Base-by-base conservation (phyloP, 2,797 vertebrate species). In the Xerus rutilus region DNA sequence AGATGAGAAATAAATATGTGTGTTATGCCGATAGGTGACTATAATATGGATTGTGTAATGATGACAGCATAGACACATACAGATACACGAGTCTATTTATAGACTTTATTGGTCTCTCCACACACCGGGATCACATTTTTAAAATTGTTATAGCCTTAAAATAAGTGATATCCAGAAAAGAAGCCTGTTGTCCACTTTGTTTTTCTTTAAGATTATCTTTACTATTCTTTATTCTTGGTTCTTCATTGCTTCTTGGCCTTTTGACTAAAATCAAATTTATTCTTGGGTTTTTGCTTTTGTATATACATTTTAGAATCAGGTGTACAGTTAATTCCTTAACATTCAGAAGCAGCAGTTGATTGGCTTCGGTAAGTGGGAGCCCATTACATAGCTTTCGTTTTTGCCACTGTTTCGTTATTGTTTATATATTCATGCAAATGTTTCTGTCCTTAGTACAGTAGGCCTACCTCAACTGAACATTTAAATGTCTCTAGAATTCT, bases 401-500 rank as follows among this genome's bases (percentile, higher is more conserved):
- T 47, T 93, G 47, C 74, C 88, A n/a, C 67, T 25, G 1, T 45
- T 28, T n/a, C n/a, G 72, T n/a, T 13, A 23, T 15, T 76, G n/a
- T 82, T 79, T 54, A 1, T 59, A 35, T 2, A 35, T 30, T 86
- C 35, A 3, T 62, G 76, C 62, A 64, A 10, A 21, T 73, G 84
- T 77, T 73, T 23, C 59, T 88, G 28, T 35, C 64, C 35, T 89
- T 72, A 81, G 21, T 21, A 25, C n/a, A 59, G 82, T 59, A 62
- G 35, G 52, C 47, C 28, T 67, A 9, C 65, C 52, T 79, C 87
- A 69, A 4, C 30, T n/a, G 62, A 91, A 47, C 39, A 32, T 69
- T 91, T 69, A 64, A 32, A n/a, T 77, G 35, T 91, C 87, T 96
- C 52, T 84, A 73, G 35, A 74, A 91, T 39, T 74, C 74, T 77